Conservation (phyloP, 2,888 invertebrate genomes). For the Scrobipalpa atriplicella region DNA sequence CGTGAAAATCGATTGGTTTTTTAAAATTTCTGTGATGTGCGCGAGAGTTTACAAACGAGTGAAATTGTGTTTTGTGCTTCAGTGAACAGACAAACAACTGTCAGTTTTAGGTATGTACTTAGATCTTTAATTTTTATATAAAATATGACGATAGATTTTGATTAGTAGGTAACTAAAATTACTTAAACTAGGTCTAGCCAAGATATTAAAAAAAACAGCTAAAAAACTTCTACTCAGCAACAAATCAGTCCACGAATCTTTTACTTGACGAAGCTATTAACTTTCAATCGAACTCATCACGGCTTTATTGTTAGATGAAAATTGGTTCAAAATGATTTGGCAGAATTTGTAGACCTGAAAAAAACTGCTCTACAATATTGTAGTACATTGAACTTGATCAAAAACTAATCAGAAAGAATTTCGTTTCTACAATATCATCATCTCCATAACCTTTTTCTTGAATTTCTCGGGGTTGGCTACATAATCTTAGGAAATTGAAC, state of each 20-base stretch:
- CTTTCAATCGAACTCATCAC: slow-evolving; percentile 18
- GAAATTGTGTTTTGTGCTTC: slow-evolving; percentile 19
- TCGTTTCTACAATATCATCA: background rate
- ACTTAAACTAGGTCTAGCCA: too few species aligned
- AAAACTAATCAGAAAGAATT: background rate
- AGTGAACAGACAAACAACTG: background rate
- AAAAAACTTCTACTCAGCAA: background rate
- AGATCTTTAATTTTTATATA: too few species aligned
- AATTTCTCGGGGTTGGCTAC: too few species aligned
- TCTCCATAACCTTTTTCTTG: too few species aligned
- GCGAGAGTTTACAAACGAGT: slow-evolving; percentile 17
- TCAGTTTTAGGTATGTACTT: slow-evolving; percentile 2
- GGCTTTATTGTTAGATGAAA: background rate
- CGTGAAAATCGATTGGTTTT: slow-evolving; percentile 1
- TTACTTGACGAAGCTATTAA: slow-evolving; percentile 15
- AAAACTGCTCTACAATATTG: background rate
- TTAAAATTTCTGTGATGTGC: slow-evolving; percentile 22
- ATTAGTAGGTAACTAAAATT: too few species aligned
- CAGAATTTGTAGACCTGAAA: background rate
- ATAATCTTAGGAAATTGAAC: too few species aligned
- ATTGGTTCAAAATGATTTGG: slow-evolving; percentile 20
- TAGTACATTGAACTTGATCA: background rate
- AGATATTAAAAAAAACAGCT: too few species aligned
- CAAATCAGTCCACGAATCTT: background rate
- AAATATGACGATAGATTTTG: too few species aligned